phyloP scores from a whole-genome alignment of 92 coral and sea anemone species.

The Desmophyllum pertusum region DNA sequence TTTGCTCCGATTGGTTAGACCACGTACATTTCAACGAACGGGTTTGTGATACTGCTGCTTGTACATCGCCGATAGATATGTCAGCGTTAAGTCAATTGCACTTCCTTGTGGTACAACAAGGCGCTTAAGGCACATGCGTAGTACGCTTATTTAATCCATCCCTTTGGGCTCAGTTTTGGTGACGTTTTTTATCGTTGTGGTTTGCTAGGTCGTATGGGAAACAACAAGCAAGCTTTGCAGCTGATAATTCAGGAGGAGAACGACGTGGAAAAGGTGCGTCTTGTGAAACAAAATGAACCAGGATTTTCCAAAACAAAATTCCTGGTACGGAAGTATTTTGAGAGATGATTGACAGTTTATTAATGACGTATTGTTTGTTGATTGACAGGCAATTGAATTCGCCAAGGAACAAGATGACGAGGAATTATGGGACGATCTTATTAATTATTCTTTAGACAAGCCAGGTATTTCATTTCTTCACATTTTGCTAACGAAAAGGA shows the following conservation, averaged over 20 bases:
- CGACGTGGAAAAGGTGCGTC: constrained; percentile 85
- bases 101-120: background rate
- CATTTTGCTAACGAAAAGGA: too few relatives aligned
- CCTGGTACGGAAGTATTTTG: background rate
- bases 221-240: constrained; percentile 95
- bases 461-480: constrained; percentile 70
- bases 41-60: too few relatives aligned
- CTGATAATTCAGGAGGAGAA: constrained; percentile 89
- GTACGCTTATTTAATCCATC: background rate
- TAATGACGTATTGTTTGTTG: background rate
- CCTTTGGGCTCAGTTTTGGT: background rate
- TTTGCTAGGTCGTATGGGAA: constrained; percentile 95
- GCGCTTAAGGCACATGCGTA: background rate
- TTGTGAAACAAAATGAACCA: background rate
- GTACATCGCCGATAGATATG: too few relatives aligned
- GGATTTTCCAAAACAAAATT: background rate
- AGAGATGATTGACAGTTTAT: background rate
- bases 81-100: too few relatives aligned
- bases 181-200: background rate
- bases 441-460: constrained; percentile 94
- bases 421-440: constrained; percentile 97
- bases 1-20: too few relatives aligned
- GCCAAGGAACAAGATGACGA: constrained; percentile 95
- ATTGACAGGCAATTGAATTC: constrained; percentile 89
- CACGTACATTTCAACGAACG: too few relatives aligned